These are phyloP conservation scores for Catostomus latipinnis DNA, from an alignment of 2,797 vertebrate genomes.

Conservation along the genomic window DNA sequence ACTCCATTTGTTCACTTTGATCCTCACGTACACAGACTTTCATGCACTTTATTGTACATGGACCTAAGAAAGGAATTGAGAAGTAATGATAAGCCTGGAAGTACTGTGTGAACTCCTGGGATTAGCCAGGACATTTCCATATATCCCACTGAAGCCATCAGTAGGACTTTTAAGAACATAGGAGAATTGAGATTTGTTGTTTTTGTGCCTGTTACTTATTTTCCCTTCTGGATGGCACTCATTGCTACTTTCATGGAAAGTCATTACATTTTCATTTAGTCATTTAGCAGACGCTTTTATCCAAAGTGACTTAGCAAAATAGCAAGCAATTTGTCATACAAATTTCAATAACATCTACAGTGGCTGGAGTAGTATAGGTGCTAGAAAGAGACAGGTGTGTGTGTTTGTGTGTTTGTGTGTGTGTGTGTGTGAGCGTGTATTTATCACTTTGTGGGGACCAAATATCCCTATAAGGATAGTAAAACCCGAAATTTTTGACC, in stretches of 20 bases:
- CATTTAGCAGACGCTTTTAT: too few species aligned
- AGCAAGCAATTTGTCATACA: too few species aligned
- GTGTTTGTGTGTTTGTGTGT: too few species aligned
- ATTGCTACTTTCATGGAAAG: conserved; percentile 8
- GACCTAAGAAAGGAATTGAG: conserved; percentile 14
- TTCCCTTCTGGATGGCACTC: neutral
- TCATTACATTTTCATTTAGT: neutral
- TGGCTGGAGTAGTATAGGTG: too few species aligned
- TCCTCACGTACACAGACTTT: conserved; percentile 1
- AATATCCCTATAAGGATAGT: too few species aligned
- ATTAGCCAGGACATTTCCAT: conserved; percentile 28
- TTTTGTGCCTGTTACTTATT: neutral
- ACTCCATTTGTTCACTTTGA: conserved; percentile 23
- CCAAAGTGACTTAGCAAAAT: too few species aligned
- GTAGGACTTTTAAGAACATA: conserved; percentile 26
- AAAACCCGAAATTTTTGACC: too few species aligned
- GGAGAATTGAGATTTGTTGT: conserved; percentile 20
- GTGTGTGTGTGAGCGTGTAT: too few species aligned
- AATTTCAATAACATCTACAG: too few species aligned
- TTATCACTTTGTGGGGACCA: too few species aligned
- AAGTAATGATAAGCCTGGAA: conserved; percentile 35
- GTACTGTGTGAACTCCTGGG: conserved; percentile 39
- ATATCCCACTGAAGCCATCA: conserved; percentile 22
- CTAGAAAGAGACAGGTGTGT: too few species aligned
- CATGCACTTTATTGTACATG: neutral